Base-by-base conservation (phyloP, 92 coral and sea anemone species). In the Virgularia gustaviana region DNA sequence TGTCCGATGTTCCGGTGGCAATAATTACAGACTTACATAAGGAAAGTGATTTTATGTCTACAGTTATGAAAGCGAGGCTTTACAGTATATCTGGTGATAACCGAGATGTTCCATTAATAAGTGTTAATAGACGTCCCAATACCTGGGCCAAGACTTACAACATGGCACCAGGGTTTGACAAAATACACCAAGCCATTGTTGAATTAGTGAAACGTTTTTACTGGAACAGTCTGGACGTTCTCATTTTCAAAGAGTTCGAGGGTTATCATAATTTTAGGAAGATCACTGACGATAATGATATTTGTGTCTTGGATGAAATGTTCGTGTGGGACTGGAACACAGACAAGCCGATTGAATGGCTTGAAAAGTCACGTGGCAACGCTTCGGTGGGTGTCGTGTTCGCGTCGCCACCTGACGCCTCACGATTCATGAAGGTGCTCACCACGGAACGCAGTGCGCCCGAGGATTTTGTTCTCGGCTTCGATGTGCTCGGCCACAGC, bases 151-250 rank as follows among this genome's bases (percentile, higher is more conserved):
- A 68, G 49, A 25, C 61, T 2, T 68, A 68, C 23, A 47, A 59
- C 32, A 49, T 68, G 75, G 35, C 18, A 31, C 75, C 75, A 0
- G 32, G 51, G 13, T 18, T 33, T 1, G 36, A 15, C 8, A 49
- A 16, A 1, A 23, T 33, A 0, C 60, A 49, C 15, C 44, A 61
- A 36, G 92, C 96, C 2, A 78, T 94, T 39, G 78, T 82, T 32
- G 85, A 79, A 36, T 71, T 94, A 16, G 85, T 85, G 0, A 81
- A 83, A 33, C 47, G 52, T n/a, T 82, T 87, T 63, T 80, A 89
- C 42, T 94, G 99, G 99, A 85, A 85, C 52, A 81, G 86, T 63
- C 72, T 83, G 20, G 96, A 86, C 2, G 86, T 81, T 1, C 83
- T 94, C 38, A 39, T 62, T 47, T 85, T 82, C 66, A 82, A 79